Conservation (phyloP, 2,797 vertebrate genomes). For the Centroberyx gerrardi region DNA sequence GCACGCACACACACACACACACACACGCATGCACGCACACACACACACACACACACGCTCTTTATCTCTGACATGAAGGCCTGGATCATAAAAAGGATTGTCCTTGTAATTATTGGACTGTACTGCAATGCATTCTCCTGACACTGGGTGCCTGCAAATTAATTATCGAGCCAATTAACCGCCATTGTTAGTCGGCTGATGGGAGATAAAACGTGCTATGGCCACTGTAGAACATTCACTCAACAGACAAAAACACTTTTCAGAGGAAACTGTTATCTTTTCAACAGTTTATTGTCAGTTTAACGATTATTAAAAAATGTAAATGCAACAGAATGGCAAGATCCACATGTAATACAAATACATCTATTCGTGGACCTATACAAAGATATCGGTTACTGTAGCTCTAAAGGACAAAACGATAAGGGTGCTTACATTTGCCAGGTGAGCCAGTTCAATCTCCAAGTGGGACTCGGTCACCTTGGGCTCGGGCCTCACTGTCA, state of each 20-base stretch:
- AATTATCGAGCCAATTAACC: constrained; percentile 83
- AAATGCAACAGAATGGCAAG: background rate
- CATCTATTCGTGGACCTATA: background rate
- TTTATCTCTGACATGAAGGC: constrained; percentile 69
- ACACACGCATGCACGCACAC: constrained; percentile 38
- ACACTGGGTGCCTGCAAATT: constrained; percentile 73
- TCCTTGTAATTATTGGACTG: constrained; percentile 77
- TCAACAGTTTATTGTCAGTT: background rate
- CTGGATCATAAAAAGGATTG: constrained; percentile 72
- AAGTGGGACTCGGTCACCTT: constrained; percentile 92
- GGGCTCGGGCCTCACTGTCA: constrained; percentile 96
- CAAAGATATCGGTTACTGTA: background rate
- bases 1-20: constrained; percentile 4
- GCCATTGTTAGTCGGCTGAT: constrained; percentile 75
- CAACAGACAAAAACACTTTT: constrained; percentile 45
- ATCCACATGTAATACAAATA: background rate
- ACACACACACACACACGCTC: constrained; percentile 41
- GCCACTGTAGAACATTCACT: constrained; percentile 48
- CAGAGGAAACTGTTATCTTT: constrained; percentile 4
- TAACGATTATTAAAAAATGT: background rate
- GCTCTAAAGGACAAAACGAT: background rate
- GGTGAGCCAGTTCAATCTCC: constrained; percentile 98
- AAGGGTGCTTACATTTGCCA: constrained; percentile 93
- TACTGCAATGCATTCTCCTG: constrained; percentile 48
- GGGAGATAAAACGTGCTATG: constrained; percentile 54